Percentiles rank a stretch among this genome's conserved stretches.
These are phyloP conservation scores for Fregetta grallaria DNA, from an alignment of 2,113 vertebrate genomes.

Conservation along the genomic window DNA sequence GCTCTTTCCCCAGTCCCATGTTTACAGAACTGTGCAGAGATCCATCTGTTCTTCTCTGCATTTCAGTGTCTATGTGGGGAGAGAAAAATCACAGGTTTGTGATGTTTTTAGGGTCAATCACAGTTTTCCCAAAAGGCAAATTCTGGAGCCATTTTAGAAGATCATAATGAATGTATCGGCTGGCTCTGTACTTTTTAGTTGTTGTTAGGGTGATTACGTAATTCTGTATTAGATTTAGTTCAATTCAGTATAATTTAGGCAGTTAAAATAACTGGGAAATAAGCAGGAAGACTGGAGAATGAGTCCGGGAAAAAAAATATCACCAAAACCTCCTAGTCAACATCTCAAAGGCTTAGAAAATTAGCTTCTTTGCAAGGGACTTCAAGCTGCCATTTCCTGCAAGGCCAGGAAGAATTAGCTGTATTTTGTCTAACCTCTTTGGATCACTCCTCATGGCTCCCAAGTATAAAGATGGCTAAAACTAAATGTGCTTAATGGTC, in stretches of 20 bases:
- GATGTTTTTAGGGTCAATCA: not conserved
- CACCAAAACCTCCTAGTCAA: not conserved
- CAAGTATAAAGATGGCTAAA: not conserved
- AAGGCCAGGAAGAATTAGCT: not conserved
- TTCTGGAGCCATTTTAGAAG: not conserved
- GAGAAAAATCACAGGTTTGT: not conserved
- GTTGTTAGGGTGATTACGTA: not conserved
- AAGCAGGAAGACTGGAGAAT: not conserved
- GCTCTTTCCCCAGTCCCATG: not conserved
- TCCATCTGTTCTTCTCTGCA: not conserved
- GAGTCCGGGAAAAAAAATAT: not conserved
- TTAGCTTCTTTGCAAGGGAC: not conserved
- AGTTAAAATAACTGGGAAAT: not conserved
- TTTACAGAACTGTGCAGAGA: not conserved
- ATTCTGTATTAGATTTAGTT: not conserved
- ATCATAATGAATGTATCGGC: not conserved
- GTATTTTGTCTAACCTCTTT: not conserved
- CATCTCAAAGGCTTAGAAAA: not conserved
- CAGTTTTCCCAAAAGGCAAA: not conserved
- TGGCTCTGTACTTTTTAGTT: not conserved
- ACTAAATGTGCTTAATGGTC: not conserved
- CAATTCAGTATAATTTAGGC: not conserved
- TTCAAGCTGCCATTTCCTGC: not conserved
- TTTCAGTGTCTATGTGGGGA: not conserved
- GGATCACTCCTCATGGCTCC: not conserved